Percentiles rank a stretch among this genome's conserved stretches.
Evolutionary conservation across 2,888 invertebrate species (phyloP).

Genomic region (Taphrorychus bicolor): DNA sequence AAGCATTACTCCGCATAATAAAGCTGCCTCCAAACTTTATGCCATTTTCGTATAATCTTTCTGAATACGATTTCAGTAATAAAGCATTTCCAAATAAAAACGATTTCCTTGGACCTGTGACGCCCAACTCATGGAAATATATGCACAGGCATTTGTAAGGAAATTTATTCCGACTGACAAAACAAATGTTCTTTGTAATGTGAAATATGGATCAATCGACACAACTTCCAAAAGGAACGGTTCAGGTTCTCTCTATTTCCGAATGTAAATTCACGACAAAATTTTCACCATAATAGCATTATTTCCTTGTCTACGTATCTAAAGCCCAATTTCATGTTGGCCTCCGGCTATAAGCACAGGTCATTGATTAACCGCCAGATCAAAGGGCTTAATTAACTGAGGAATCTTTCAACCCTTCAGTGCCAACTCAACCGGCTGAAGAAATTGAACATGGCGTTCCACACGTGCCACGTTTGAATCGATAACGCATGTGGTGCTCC

Average conservation of each 20-base stretch:
- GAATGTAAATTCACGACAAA: neutral
- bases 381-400: too few relatives aligned
- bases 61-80: neutral
- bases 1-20: too few relatives aligned
- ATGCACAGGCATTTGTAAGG: neutral
- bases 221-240: neutral
- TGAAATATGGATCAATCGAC: neutral
- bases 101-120: neutral
- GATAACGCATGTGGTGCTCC: slow-evolving; percentile 2
- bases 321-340: too few relatives aligned
- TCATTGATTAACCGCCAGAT: too few relatives aligned
- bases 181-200: neutral
- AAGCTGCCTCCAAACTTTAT: too few relatives aligned
- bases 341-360: too few relatives aligned
- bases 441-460: neutral
- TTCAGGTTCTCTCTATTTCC: neutral
- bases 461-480: neutral
- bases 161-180: neutral
- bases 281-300: neutral
- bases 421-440: neutral
- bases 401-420: neutral
- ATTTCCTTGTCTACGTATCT: neutral
- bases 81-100: neutral
- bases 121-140: neutral
- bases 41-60: too few relatives aligned